Evolutionary conservation across 1,140 invertebrate species (phyloP), one percentile per base, ranked within the genome.

Genomic region (Heliconius hermathena): DNA sequence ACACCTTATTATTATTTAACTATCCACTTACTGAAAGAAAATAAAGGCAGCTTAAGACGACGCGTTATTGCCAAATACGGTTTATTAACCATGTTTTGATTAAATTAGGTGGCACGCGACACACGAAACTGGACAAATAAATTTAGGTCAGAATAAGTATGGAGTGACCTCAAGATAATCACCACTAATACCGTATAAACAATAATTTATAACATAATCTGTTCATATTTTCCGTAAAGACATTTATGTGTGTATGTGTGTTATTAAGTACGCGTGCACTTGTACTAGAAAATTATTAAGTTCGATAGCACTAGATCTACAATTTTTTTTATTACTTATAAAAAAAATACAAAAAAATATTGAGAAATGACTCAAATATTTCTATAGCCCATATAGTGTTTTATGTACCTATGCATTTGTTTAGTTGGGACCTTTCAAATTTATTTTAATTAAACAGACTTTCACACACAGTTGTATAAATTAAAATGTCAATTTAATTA

Each of bases 1-100:
- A 41, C 2, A 52, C 49, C 4, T 52, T 52, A 52, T 52, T 52
- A 26, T 66, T 26, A 16, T 66, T 13, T 66, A 66, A 66, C 60
- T 66, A 66, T 36, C 41, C 36, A 71, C 60, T 79, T 75, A 71
- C 38, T 29, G 22, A 79, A 79, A 33, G 41, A 66, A 74, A 20
- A 66, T 26, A 66, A 26, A 66, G 60, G 22, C 22, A 66, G 60
- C 79, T 85, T 81, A 54, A 83, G 81, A 84, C 79, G 77, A 78
- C 81, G 82, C 86, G 82, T 85, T 89, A 89, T 88, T 89, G 85
- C 87, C 86, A 85, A 91, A 92, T 89, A 91, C 86, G 84, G 85
- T 90, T 90, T 90, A 91, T 88, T 89, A 90, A 89, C 85, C 89
- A 85, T 91, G 87, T 91, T 92, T 91, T 90, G 88, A 91, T 93